These are phyloP conservation scores for Parus major DNA, from an alignment of 2,113 vertebrate genomes.

Conservation along the genomic window DNA sequence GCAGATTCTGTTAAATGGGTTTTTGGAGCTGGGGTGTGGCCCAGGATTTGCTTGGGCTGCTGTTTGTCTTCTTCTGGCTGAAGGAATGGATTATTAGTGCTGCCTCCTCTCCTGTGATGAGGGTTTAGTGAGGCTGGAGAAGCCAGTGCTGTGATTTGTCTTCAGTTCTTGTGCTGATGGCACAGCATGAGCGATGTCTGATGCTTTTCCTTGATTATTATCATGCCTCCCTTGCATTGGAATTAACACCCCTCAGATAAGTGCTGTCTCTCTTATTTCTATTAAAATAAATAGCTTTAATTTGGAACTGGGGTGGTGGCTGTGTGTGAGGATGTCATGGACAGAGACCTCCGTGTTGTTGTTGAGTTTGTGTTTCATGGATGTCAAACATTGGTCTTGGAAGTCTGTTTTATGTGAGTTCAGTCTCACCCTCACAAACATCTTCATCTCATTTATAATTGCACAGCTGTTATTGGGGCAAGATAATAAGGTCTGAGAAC, in stretches of 20 bases:
- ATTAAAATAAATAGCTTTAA: not conserved
- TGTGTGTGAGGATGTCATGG: not conserved
- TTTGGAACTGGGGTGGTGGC: not conserved
- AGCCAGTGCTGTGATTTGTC: not conserved
- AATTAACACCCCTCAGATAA: not conserved
- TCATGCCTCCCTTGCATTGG: not conserved
- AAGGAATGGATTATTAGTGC: not conserved
- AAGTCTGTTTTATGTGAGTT: not conserved
- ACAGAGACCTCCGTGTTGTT: fast-evolving
- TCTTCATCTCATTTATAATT: not conserved
- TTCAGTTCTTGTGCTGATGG: not conserved
- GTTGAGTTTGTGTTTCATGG: not conserved
- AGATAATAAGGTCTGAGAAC: not conserved
- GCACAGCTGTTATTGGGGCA: not conserved
- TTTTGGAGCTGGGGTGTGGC: not conserved
- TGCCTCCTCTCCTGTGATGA: not conserved
- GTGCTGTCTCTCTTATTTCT: not conserved
- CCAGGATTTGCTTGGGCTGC: not conserved
- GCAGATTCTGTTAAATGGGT: not conserved
- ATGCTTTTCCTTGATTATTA: not conserved
- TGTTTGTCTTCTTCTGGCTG: not conserved
- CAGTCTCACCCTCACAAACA: not conserved
- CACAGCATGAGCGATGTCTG: not conserved
- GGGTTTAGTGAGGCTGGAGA: not conserved
- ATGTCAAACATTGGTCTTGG: not conserved